Evolutionary conservation across 2,797 vertebrate species (phyloP), one percentile per base, ranked within the genome.

Genomic region (Sarcoramphus papa): DNA sequence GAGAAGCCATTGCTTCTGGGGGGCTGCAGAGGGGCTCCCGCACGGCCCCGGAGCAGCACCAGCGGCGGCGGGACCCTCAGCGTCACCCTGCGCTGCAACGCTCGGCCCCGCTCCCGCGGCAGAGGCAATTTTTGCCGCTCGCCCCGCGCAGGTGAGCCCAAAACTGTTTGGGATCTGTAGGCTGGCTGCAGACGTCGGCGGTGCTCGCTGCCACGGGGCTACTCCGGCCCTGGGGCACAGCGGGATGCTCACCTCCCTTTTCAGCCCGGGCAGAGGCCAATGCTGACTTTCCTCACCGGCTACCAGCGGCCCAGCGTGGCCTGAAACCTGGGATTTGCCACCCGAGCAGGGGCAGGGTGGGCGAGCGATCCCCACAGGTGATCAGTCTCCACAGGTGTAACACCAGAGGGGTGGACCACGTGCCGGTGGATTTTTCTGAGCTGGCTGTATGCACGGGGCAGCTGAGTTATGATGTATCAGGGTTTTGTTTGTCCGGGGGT

Each of bases 231-330:
- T 2, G 3, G 51, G n/a, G 27, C 2, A 0, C 45, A 30, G 24
- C 0, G 0, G 68, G 48, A 15, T 2, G 2, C 37, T 72, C 15
- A 2, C 13, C 54, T 56, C 47, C 54, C 12, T 0, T 10, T 41
- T 9, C 31, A 48, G 2, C 30, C 56, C 2, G 0, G 47, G 60
- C 47, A 57, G 22, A 30, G 57, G 20, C 56, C 6, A 7, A 4
- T 0, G 0, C 30, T 2, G 6, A 3, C 43, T 11, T 24, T 56
- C 35, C 69, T 48, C 41, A 7, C 8, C 57, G 17, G 45, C 48
- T 10, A 5, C 40, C 53, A 4, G 2, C 0, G 7, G 54, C 48
- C 9, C 31, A 2, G 0, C 0, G 11, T 5, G 15, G 12, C 27
- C 70, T 5, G 21, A 43, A n/a, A 10, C 0, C 7, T 2, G 21